Evolutionary conservation across 2,888 invertebrate genomes (phyloP).

Genomic region (Phytoseiulus persimilis): DNA sequence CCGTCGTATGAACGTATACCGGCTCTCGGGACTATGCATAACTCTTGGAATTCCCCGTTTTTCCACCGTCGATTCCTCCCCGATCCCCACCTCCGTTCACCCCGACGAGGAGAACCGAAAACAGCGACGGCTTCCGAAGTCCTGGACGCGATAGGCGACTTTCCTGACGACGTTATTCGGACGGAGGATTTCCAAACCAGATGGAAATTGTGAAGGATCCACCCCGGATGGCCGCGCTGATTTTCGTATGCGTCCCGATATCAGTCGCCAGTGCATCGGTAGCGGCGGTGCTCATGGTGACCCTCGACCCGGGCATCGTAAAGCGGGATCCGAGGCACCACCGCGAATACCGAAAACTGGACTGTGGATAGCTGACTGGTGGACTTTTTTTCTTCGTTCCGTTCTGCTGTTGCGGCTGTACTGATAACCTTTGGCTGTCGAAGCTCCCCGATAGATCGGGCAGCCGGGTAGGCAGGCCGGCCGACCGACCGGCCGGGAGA

Average conservation of each 20-base stretch:
- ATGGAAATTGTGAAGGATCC: neutral
- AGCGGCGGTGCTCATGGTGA: neutral
- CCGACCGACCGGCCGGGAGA: no score
- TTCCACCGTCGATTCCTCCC: no score
- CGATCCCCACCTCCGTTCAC: no score
- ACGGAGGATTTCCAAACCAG: neutral
- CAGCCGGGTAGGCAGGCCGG: neutral
- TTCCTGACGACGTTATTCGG: neutral
- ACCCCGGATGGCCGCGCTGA: neutral
- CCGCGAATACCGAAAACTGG: constrained; percentile 8
- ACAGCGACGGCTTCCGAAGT: neutral
- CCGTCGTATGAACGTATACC: no score
- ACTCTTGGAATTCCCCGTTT: no score
- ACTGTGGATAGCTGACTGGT: constrained; percentile 5
- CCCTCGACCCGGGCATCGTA: constrained; percentile 17
- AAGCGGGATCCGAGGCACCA: constrained; percentile 14
- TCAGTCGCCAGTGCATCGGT: neutral
- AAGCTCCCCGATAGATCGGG: neutral
- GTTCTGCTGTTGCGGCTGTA: neutral
- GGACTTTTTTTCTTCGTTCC: neutral
- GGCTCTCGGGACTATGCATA: no score
- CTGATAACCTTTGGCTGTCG: constrained; percentile 5
- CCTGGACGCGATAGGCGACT: neutral
- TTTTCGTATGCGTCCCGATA: neutral
- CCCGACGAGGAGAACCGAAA: neutral